Conservation (phyloP, 2,797 vertebrate species). For the Notolepis coatsorum region DNA sequence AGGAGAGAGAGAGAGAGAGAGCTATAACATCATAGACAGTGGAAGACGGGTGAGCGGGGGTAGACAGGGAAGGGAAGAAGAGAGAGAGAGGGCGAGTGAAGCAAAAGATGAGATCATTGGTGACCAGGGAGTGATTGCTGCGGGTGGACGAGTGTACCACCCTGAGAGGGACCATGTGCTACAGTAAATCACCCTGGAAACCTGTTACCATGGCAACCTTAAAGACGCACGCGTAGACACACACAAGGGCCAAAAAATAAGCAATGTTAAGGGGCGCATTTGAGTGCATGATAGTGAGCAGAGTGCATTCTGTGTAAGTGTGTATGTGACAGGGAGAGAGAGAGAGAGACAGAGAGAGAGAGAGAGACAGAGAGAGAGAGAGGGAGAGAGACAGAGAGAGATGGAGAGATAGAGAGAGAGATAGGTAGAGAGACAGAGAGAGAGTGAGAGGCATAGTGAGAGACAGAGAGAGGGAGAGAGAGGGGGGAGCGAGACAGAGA, state of each 20-base stretch:
- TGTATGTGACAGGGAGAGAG: neutral
- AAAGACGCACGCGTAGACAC: slow-evolving; percentile 57
- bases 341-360: neutral
- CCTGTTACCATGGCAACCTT: slow-evolving; percentile 75
- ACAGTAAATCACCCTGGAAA: slow-evolving; percentile 76
- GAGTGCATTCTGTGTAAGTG: slow-evolving; percentile 6
- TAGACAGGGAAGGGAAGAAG: neutral
- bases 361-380: no score
- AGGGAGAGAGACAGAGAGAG: no score
- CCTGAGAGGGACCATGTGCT: slow-evolving; percentile 79
- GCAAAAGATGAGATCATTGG: slow-evolving; percentile 71
- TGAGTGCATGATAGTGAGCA: neutral
- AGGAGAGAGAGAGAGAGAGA: neutral
- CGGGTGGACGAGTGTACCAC: slow-evolving; percentile 67
- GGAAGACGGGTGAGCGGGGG: no score
- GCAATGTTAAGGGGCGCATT: neutral
- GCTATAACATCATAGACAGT: neutral
- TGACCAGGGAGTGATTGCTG: slow-evolving; percentile 63
- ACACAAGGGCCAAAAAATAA: slow-evolving; percentile 5
- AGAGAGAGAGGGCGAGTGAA: slow-evolving; percentile 21
- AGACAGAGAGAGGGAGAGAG: neutral
- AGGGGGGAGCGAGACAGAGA: neutral
- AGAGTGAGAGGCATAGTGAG: no score
- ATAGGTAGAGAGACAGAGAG: no score
- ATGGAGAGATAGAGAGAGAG: no score